Conservation (phyloP, 2,888 invertebrate species). For the Belgica antarctica region DNA sequence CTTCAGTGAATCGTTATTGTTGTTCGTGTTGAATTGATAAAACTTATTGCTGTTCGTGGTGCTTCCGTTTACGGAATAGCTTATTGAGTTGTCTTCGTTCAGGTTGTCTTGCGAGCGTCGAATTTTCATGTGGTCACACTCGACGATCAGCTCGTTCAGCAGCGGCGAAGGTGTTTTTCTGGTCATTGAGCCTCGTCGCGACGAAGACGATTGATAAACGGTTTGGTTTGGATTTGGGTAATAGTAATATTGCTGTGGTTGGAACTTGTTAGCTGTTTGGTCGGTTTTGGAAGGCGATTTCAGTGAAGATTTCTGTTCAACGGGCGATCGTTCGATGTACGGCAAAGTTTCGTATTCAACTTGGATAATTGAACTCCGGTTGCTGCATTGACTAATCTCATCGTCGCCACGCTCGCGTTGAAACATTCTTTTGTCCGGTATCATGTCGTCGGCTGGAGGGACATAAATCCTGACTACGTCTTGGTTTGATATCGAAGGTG, state of each 20-base stretch:
- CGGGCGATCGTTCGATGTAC: not conserved
- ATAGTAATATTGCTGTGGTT: slow-evolving; percentile 40
- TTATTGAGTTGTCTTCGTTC: slow-evolving; percentile 38
- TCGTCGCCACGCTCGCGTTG: slow-evolving; percentile 35
- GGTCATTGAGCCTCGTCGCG: slow-evolving; percentile 46
- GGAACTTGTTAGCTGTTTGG: slow-evolving; percentile 17
- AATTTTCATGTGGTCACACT: slow-evolving; percentile 46
- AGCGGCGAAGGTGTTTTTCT: slow-evolving; percentile 46
- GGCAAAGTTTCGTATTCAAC: slow-evolving; percentile 40
- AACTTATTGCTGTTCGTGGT: slow-evolving; percentile 31
- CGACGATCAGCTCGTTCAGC: slow-evolving; percentile 44
- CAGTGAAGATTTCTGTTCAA: not conserved
- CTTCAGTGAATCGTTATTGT: slow-evolving; percentile 39
- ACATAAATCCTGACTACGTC: slow-evolving; percentile 48
- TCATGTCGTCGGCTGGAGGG: slow-evolving; percentile 44
- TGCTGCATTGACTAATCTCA: slow-evolving; percentile 31
- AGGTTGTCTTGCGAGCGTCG: slow-evolving; percentile 34
- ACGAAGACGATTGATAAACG: slow-evolving; percentile 46
- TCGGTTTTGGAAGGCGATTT: slow-evolving; percentile 8
- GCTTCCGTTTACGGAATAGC: slow-evolving; percentile 24
- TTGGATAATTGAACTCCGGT: slow-evolving; percentile 40
- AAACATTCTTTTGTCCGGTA: not conserved
- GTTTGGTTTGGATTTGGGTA: slow-evolving; percentile 34
- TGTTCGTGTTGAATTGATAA: slow-evolving; percentile 30
- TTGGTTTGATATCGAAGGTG: slow-evolving; percentile 47